These are phyloP conservation scores for Bujurquina vittata DNA, from an alignment of 2,113 vertebrate species.

Conservation along the genomic window DNA sequence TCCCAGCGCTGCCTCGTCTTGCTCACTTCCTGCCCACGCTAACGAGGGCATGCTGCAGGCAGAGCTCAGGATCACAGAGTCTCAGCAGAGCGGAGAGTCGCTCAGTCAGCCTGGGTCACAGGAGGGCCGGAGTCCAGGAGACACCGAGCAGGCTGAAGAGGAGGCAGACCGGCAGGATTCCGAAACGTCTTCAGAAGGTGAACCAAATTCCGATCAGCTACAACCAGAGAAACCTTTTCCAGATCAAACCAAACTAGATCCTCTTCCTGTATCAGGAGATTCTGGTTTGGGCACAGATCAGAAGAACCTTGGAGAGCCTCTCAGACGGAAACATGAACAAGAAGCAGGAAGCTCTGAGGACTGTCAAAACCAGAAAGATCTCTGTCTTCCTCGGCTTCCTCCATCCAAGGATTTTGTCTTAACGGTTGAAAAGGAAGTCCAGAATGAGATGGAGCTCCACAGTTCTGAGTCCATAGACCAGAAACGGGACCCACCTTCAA, in stretches of 20 bases:
- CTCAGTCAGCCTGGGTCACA: neutral
- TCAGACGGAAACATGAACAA: neutral
- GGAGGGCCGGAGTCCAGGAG: neutral
- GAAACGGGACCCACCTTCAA: neutral
- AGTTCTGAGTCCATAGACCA: neutral
- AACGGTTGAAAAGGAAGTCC: neutral
- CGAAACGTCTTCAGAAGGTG: neutral
- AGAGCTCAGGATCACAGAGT: slow-evolving; percentile 12
- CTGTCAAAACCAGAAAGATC: neutral
- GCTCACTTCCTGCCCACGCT: slow-evolving; percentile 41
- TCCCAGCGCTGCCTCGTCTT: slow-evolving; percentile 47
- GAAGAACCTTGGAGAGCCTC: neutral
- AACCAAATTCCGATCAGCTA: neutral
- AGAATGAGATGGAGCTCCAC: neutral
- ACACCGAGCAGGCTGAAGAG: neutral
- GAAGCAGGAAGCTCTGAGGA: neutral
- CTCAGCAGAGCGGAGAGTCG: neutral
- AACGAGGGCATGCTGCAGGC: neutral
- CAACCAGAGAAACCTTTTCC: neutral
- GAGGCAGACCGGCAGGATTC: neutral
- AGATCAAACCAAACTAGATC: neutral
- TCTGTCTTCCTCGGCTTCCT: neutral
- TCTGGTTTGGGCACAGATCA: neutral
- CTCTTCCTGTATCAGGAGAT: neutral
- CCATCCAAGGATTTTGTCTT: neutral